These are phyloP conservation scores for Plutomurus gul DNA, from an alignment of 1,140 invertebrate genomes.

Conservation along the genomic window DNA sequence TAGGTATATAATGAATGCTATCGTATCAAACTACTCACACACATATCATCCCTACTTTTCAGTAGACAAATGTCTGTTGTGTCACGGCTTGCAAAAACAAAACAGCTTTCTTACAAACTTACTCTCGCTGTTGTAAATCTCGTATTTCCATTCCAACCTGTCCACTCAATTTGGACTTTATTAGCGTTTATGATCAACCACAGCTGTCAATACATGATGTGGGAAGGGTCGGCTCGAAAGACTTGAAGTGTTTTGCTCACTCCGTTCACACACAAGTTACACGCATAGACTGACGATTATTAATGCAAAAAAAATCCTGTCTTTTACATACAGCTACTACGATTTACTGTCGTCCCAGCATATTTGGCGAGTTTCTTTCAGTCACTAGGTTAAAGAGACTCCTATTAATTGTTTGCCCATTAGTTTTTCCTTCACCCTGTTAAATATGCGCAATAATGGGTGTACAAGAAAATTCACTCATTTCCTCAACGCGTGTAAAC, in stretches of 20 bases:
- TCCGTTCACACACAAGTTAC: background rate
- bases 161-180: background rate
- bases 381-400: slow-evolving; percentile 1
- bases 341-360: background rate
- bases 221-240: background rate
- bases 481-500: no score
- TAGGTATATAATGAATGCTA: no score
- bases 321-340: background rate
- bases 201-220: slow-evolving; percentile 3
- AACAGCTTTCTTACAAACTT: background rate
- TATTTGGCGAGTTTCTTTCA: slow-evolving; percentile 10
- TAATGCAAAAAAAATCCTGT: no score
- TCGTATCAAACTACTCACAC: no score
- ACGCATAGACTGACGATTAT: no score
- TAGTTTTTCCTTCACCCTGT: background rate
- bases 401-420: background rate
- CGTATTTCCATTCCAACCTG: background rate
- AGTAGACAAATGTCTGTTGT: background rate
- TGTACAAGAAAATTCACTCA: background rate
- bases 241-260: background rate
- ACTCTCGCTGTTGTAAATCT: background rate
- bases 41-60: background rate
- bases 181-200: slow-evolving; percentile 18
- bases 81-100: background rate
- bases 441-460: background rate